These are phyloP conservation scores for Napeogenes inachia DNA, from an alignment of 2,888 invertebrate species.

Conservation along the genomic window DNA sequence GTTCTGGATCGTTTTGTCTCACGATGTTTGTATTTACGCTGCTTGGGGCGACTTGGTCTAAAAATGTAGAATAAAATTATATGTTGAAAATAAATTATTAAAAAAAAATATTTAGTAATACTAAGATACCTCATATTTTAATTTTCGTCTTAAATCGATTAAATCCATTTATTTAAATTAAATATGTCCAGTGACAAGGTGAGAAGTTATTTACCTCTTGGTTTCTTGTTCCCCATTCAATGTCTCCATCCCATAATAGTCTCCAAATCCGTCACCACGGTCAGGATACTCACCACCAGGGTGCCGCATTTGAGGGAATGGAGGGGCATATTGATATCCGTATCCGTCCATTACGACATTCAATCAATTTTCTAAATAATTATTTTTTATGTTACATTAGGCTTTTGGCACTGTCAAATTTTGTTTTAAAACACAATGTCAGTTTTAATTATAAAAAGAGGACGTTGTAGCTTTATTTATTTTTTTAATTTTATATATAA, in stretches of 20 bases:
- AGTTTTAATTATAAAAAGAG: conserved; percentile 8
- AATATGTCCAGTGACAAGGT: background rate
- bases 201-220: conserved; percentile 37
- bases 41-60: conserved; percentile 50
- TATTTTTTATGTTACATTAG: conserved; percentile 25
- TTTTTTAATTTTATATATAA: too few species aligned
- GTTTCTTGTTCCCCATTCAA: conserved; percentile 42
- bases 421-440: conserved; percentile 13
- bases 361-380: conserved; percentile 34
- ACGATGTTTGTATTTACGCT: conserved; percentile 39
- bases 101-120: conserved; percentile 5
- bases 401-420: conserved; percentile 23
- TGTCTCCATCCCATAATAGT: conserved; percentile 54
- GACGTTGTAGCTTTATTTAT: conserved; percentile 2
- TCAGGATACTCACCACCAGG: conserved; percentile 52
- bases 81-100: conserved; percentile 1
- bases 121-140: background rate
- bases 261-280: conserved; percentile 64
- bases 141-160: too few species aligned
- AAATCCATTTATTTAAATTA: background rate
- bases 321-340: conserved; percentile 49
- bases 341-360: conserved; percentile 54
- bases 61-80: background rate
- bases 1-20: conserved; percentile 37
- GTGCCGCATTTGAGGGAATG: conserved; percentile 44